phyloP scores from a whole-genome alignment of 1,140 invertebrate genomes.

The Coenobita brevimanus region DNA sequence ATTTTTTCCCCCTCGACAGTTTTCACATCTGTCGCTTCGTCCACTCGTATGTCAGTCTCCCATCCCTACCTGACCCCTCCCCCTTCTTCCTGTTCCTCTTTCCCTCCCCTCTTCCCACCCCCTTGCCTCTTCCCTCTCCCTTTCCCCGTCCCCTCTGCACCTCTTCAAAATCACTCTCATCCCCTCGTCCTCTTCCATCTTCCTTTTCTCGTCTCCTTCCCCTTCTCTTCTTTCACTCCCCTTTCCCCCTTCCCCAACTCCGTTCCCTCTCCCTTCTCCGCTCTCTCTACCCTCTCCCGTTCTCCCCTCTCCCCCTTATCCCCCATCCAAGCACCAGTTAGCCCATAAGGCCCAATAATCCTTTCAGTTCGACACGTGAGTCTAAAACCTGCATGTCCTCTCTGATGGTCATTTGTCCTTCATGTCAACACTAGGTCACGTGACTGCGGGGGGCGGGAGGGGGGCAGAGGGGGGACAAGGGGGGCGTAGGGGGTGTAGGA shows the following conservation, averaged over 20 bases:
- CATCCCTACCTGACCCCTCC: too few species aligned
- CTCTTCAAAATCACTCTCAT: neutral
- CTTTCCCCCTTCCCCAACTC: neutral
- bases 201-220: too few species aligned
- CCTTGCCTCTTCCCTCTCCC: too few species aligned
- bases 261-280: neutral
- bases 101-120: neutral
- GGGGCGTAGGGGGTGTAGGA: neutral
- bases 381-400: neutral
- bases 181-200: neutral
- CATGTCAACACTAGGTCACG: constrained; percentile 13
- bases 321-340: neutral
- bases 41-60: too few species aligned
- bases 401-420: neutral
- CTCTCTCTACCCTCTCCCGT: neutral
- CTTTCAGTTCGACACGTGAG: too few species aligned
- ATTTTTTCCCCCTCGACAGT: too few species aligned
- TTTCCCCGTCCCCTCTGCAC: neutral
- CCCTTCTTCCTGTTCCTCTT: neutral
- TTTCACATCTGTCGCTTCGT: too few species aligned
- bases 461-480: neutral
- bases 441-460: neutral
- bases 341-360: too few species aligned
- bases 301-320: neutral
- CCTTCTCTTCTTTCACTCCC: too few species aligned